Percentiles rank a stretch among this genome's conserved stretches.
Conservation (phyloP, 2,888 invertebrate genomes). For the Frankliniella fusca region DNA sequence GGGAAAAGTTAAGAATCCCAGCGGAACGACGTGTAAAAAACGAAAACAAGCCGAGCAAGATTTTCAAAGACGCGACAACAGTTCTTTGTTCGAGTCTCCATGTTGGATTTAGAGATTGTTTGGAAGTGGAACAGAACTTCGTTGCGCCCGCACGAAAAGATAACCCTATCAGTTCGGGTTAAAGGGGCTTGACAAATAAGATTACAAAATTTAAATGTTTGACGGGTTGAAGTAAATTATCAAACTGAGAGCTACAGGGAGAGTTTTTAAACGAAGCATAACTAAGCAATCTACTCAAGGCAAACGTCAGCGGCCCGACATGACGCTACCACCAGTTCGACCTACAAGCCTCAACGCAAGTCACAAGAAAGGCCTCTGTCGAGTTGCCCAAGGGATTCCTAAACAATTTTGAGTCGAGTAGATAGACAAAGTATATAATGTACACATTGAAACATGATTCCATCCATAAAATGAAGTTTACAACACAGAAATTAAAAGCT, state of each 20-base stretch:
- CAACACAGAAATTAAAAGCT: constrained; percentile 6
- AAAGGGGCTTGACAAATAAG: background rate
- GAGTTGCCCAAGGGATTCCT: too few species aligned
- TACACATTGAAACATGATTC: background rate
- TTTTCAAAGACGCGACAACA: background rate
- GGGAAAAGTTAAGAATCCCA: background rate
- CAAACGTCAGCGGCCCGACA: constrained; percentile 39
- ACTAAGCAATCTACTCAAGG: constrained; percentile 34
- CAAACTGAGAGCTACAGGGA: background rate
- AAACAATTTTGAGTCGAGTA: constrained; percentile 30
- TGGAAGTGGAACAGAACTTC: background rate
- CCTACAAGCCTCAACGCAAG: constrained; percentile 10
- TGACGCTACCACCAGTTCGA: constrained; percentile 39
- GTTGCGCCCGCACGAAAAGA: too few species aligned
- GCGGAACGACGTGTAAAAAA: background rate
- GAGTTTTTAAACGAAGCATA: background rate
- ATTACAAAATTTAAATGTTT: background rate
- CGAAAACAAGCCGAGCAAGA: background rate
- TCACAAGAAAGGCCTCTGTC: background rate
- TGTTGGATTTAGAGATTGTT: constrained; percentile 35
- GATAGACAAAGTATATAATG: constrained; percentile 29
- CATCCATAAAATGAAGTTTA: background rate
- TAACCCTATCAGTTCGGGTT: too few species aligned
- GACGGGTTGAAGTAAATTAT: background rate
- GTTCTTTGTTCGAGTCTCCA: constrained; percentile 38